Evolutionary conservation across 2,113 vertebrate species (phyloP).

Genomic region (Panthera tigris): DNA sequence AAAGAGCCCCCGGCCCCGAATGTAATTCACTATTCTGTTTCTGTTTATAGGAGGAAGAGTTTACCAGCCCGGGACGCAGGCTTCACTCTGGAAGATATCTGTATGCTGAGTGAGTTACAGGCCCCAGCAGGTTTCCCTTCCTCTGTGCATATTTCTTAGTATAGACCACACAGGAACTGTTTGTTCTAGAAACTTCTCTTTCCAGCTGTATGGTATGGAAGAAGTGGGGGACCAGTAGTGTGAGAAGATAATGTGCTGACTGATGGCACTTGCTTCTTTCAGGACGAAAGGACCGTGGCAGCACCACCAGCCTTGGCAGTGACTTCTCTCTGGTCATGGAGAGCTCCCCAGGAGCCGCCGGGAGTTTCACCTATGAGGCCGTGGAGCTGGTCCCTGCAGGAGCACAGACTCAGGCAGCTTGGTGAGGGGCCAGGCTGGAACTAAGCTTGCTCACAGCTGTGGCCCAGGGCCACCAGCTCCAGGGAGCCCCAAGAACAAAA

Average conservation of each 20-base stretch:
- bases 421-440: constrained; percentile 85
- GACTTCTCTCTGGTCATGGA: constrained; percentile 97
- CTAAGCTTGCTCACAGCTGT: neutral
- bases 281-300: constrained; percentile 94
- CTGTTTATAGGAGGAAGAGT: constrained; percentile 91
- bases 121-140: neutral
- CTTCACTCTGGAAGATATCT: constrained; percentile 95
- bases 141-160: neutral
- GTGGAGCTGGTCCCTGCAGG: constrained; percentile 89
- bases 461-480: neutral
- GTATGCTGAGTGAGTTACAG: constrained; percentile 92
- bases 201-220: neutral
- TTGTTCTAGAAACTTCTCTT: neutral
- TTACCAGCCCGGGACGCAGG: constrained; percentile 90
- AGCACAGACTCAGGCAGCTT: constrained; percentile 87
- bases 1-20: neutral
- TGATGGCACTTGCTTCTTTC: constrained; percentile 51
- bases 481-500: constrained; percentile 55
- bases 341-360: constrained; percentile 87
- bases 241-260: neutral
- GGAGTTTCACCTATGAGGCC: constrained; percentile 89
- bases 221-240: neutral
- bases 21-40: constrained; percentile 3
- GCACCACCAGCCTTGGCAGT: constrained; percentile 96
- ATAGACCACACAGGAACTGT: neutral